Base-by-base conservation (phyloP, 2,797 vertebrate species). In the Dryobates pubescens region DNA sequence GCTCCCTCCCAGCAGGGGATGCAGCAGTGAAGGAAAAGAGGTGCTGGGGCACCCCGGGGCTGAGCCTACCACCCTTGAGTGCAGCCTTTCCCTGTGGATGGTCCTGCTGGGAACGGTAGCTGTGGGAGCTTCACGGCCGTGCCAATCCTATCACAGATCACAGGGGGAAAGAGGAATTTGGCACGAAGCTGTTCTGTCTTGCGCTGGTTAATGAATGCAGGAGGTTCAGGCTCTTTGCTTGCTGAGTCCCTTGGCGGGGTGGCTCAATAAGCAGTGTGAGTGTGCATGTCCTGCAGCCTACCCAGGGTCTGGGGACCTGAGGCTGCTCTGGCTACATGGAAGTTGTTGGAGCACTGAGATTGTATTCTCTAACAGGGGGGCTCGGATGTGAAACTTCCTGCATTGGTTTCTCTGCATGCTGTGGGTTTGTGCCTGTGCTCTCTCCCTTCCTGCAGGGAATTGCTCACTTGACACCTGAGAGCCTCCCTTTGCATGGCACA, bases 341-440 rank as follows among this genome's bases (percentile, higher is more conserved):
- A 65, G 83, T 65, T 89, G 88, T 64, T 73, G 86, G 94, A 95
- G 91, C 96, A 7, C 71, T 68, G 89, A 83, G 93, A 83, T 86
- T 24, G 0, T 94, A 32, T 92, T 96, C 90, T 87, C 79, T 86
- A 71, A 34, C 29, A 22, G 23, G 22, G 47, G 76, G 71, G 73
- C 85, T 88, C 20, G 59, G 92, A 82, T 81, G 92, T 93, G 88
- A 10, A 82, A 81, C 81, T 86, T 93, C 93, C 94, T 93, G 92
- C 61, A 80, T 3, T 17, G 43, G 86, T 93, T 93, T 78, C 81
- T 51, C 78, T 79, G 82, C 2, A 13, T 49, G 84, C 90, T 86
- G 82, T 59, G 90, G 86, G 69, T 82, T 94, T 93, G 76, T 86
- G 90, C 79, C 86, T 91, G 87, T 49, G 93, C 82, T 86, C 53